phyloP scores from a whole-genome alignment of 2,113 vertebrate species.

The Crotalus helleri region DNA sequence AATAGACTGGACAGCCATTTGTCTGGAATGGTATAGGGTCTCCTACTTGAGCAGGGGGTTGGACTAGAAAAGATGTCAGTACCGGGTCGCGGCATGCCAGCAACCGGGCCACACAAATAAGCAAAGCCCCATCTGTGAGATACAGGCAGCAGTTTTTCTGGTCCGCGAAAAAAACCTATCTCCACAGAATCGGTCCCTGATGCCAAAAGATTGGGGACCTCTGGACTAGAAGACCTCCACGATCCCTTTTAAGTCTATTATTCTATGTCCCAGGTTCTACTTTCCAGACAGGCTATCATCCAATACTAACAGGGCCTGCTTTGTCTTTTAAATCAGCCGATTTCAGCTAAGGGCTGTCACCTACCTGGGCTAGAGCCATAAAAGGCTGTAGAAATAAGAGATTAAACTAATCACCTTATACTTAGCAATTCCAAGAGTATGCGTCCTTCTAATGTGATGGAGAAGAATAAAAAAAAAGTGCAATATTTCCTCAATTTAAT shows the following conservation, averaged over 20 bases:
- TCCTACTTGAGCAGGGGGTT: not conserved
- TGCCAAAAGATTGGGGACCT: too few species aligned
- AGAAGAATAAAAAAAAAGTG: not conserved
- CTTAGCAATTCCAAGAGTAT: not conserved
- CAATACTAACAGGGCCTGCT: not conserved
- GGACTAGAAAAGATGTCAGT: not conserved
- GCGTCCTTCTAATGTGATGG: not conserved
- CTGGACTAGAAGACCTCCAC: not conserved
- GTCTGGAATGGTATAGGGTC: not conserved
- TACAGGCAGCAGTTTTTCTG: too few species aligned
- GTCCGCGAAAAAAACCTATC: too few species aligned
- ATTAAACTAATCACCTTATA: not conserved
- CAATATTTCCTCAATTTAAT: constrained; percentile 28
- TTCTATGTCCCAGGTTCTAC: not conserved
- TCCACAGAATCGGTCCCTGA: too few species aligned
- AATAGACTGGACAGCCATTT: not conserved
- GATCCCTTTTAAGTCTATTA: not conserved
- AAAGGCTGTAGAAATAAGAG: not conserved
- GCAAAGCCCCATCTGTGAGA: too few species aligned
- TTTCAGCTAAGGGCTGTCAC: not conserved
- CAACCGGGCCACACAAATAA: too few species aligned
- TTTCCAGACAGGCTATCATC: not conserved
- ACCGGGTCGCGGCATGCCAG: too few species aligned
- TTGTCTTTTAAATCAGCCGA: not conserved
- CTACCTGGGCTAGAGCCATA: not conserved